Evolutionary conservation across 1,140 invertebrate genomes (phyloP), one percentile per base, ranked within the genome.

Genomic region (Ips nitidus): DNA sequence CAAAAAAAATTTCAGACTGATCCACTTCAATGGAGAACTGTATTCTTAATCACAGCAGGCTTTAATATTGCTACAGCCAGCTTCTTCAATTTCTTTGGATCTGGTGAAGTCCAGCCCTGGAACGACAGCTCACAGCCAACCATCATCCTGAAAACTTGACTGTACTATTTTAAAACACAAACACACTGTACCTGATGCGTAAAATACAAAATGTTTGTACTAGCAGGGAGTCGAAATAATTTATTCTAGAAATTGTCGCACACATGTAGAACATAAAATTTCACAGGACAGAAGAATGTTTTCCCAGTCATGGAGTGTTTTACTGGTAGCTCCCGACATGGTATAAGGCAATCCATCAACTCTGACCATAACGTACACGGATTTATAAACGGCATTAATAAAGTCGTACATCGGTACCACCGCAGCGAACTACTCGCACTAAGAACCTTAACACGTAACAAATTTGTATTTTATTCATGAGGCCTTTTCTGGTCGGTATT

Each of bases 381-480:
- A 73, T 73, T 73, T 73, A 73, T 73, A 71, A 61, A 62, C 41
- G 55, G 59, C 55, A 73, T 71, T 71, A 71, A 71, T 73, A 73
- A 73, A 69, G 69, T 69, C 53, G 64, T 69, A 66, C 69, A 61
- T 61, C 60, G 57, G 69, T 68, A 70, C 66, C 65, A 67, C 65
- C 39, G 60, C 57, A 56, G 67, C 41, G 52, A 66, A 56, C 37
- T 40, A 41, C 59, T 61, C 56, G 69, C 66, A 67, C 65, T 55
- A 56, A 67, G 60, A 59, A 41, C 60, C 63, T 74, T 71, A 70
- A 74, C 71, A 74, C 71, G 63, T 74, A 74, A 74, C 71, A 72
- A 74, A 74, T 74, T 71, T 74, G 71, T 72, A 72, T 74, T 74
- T 74, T 74, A 74, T 74, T 74, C 73, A 74, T 74, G 71, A 74